phyloP scores from a whole-genome alignment of 2,797 vertebrate species.

The Propithecus perrieri region DNA sequence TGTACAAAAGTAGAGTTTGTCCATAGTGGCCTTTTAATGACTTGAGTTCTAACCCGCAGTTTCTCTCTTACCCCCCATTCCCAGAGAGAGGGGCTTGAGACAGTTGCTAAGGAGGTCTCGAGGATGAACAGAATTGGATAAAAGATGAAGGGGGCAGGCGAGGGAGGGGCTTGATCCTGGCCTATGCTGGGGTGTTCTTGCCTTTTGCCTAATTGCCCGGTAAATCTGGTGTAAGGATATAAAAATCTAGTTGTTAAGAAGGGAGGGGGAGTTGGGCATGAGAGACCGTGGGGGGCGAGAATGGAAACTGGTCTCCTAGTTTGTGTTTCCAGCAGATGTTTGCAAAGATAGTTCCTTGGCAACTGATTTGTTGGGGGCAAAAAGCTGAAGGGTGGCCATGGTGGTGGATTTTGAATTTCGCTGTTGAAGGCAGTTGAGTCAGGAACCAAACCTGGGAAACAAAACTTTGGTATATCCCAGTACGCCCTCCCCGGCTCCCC shows the following conservation, averaged over 20 bases:
- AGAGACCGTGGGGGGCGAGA: not conserved
- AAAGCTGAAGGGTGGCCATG: not conserved
- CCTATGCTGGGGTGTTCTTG: not conserved
- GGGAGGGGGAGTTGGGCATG: not conserved
- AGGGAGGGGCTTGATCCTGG: not conserved
- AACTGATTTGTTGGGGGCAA: not conserved
- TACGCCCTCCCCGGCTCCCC: not conserved
- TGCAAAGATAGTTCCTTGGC: not conserved
- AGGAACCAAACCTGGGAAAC: not conserved
- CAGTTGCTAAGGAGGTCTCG: not conserved
- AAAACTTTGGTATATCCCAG: not conserved
- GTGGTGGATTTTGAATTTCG: not conserved
- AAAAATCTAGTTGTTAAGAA: not conserved
- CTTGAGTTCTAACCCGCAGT: not conserved
- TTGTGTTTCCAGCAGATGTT: not conserved
- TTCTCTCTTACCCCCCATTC: not conserved
- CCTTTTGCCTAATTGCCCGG: not conserved
- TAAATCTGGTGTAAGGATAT: not conserved
- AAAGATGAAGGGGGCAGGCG: not conserved
- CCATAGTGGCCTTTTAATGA: not conserved
- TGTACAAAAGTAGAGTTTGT: constrained; percentile 32
- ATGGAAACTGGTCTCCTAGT: not conserved
- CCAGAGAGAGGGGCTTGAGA: not conserved
- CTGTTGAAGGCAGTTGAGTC: not conserved
- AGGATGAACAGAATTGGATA: not conserved